Evolutionary conservation across 2,797 vertebrate genomes (phyloP), one percentile per base, ranked within the genome.

Genomic region (Sus cebifrons): DNA sequence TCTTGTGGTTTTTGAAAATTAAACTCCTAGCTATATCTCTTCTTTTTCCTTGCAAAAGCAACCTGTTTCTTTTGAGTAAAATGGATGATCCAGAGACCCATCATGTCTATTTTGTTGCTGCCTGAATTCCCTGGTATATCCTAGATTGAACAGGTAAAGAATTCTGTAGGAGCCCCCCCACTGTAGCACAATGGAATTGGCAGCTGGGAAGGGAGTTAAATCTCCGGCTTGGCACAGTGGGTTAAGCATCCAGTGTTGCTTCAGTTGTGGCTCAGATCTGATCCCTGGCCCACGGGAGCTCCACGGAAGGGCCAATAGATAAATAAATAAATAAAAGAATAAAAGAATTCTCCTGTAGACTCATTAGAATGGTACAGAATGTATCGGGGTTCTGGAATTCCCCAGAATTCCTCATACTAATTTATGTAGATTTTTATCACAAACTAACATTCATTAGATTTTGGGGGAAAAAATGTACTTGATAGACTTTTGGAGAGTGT

Each of bases 371-470:
- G 52, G 52, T 64, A 40, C 18, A 54, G 65, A 86, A 54, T 82
- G 16, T 70, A 17, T 71, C 23, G 23, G 6, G 6, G 15, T 71
- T 86, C 64, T 54, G 15, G 40, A 94, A 86, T 71, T 75, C 23
- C n/a, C 10, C 67, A 56, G 70, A 67, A 54, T 71, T 78, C n/a
- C 6, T 95, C n/a, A 27, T 58, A 20, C 20, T 16, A 77, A 67
- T 44, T 79, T 78, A 60, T 64, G 25, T 56, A 29, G 18, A 67
- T 82, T 89, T 96, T 86, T n/a, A 82, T 95, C 36, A 74, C 71
- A n/a, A 70, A 58, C 9, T 79, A 58, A 68, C 13, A 36, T 89
- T 82, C 64, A 5, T 44, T 93, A n/a, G 16, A 36, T 68, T 89
- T 89, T 25, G 20, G 32, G 82, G 89, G 25, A 85, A 4, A 44